Base-by-base conservation (phyloP, 1,140 invertebrate genomes). In the Danaus plexippus region DNA sequence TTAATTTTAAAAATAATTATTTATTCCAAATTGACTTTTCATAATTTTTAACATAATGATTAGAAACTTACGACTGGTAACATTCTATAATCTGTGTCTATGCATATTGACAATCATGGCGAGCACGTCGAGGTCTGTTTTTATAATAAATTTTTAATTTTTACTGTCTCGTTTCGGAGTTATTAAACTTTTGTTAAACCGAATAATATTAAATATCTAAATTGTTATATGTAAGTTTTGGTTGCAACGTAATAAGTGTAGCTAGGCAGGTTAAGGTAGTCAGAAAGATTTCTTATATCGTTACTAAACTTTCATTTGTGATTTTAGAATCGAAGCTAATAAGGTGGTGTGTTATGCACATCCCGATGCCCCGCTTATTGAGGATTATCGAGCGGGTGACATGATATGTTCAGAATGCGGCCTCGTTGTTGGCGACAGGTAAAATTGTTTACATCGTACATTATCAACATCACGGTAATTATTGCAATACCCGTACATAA, bases 341-440 rank as follows among this genome's bases (percentile, higher is more conserved):
- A 94, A 92, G 86, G 90, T 98, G 64, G 93, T 92, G 71, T 99
- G 98, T 84, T 93, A 92, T 77, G 92, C 94, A 64, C 98, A 99
- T 90, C 98, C 98, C 65, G 96, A 99, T 86, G 95, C 97, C 53
- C 91, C 93, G 49, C 89, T 99, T 12, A 96, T 99, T 66, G 98
- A 99, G 88, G 98, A 99, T 88, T 98, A 99, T 80, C 90, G 98
- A 77, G 98, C 98, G 65, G 98, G 98, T 12, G 98, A 99, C 88
- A 95, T 98, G 90, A 98, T 99, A 75, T 99, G 98, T 88, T 95
- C 97, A 18, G 96, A 98, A 89, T 99, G 98, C 90, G 98, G 98
- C 12, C 90, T 99, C 48, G 98, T 99, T 47, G 98, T 99, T 41
- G 98, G 98, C 22, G 98, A 99, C 88, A 93, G 97, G 95, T 97